Conservation (phyloP, 2,888 invertebrate species). For the Listrodromus nycthemerus region DNA sequence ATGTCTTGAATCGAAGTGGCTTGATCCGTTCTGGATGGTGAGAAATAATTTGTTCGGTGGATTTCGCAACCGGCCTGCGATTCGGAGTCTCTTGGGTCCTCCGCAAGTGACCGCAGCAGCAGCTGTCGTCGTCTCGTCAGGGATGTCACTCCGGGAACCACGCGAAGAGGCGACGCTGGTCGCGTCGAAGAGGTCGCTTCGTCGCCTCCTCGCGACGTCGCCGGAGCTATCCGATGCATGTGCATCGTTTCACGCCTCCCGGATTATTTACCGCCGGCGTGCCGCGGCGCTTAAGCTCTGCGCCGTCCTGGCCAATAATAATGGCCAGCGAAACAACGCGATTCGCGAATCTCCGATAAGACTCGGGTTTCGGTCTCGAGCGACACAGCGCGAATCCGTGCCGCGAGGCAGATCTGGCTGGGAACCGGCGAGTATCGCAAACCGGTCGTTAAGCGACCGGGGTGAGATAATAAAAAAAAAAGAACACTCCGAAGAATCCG, state of each 20-base stretch:
- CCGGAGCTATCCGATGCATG: conserved; percentile 18
- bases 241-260: conserved; percentile 37
- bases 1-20: not conserved
- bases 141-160: conserved; percentile 17
- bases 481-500: not conserved
- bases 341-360: conserved; percentile 53
- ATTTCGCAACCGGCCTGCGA: not conserved
- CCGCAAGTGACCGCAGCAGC: conserved; percentile 14
- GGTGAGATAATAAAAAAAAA: not conserved
- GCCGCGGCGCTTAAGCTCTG: conserved; percentile 18
- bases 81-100: not conserved
- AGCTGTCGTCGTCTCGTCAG: conserved; percentile 61
- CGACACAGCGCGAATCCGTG: not conserved
- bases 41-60: not conserved
- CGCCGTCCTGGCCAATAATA: conserved; percentile 49
- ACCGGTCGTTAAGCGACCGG: conserved; percentile 33
- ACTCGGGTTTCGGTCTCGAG: conserved; percentile 1
- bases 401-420: conserved; percentile 10
- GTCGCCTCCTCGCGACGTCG: conserved; percentile 31
- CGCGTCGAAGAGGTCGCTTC: conserved; percentile 16
- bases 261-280: conserved; percentile 59
- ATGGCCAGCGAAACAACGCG: conserved; percentile 30
- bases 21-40: not conserved
- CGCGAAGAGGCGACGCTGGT: conserved; percentile 11
- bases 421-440: conserved; percentile 6